Base-by-base conservation (phyloP, 2,113 vertebrate genomes). In the Poicephalus gulielmi region DNA sequence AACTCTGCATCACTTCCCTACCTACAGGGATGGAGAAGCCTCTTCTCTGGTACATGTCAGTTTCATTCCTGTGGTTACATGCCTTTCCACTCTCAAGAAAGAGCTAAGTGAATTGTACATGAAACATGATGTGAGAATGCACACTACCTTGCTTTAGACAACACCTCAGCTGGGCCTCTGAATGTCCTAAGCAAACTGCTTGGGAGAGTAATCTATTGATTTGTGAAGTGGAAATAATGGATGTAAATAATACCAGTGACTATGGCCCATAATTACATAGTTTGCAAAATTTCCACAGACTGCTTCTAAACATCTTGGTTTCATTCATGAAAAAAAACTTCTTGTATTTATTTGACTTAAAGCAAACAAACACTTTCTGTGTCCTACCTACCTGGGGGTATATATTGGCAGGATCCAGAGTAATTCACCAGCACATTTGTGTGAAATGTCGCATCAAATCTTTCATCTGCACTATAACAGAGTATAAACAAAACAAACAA, bases 331-430 rank as follows among this genome's bases (percentile, higher is more conserved):
- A 73, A 11, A 24, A 85, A 82, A 93, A 13, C 5, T 27, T 2
- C 6, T 77, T 66, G 13, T 71, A 57, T 10, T 86, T 76, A 73
- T n/a, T 69, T 83, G 31, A 70, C 35, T 88, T 59, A 71, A 86
- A 93, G 24, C 8, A 73, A 92, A 70, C 2, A 76, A 80, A 93
- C 28, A 20, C 4, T 71, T 25, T 75, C 37, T 75, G 25, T 70
- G 27, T n/a, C 95, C 96, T 96, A 99, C 99, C 99, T 98, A 99
- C 99, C 99, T 98, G 99, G 99, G 94, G 99, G 99, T 82, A 99
- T 98, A 94, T 99, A 99, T 92, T 99, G 99, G 92, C 99, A 99
- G 74, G 98, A 89, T 87, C 99, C 99, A 69, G 98, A 98, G 20
- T 98, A 97, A 94, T 99, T 99, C 90, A 99, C 99, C 91, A 99